Base-by-base conservation (phyloP, 2,797 vertebrate genomes). In the Acanthurus lineatus region DNA sequence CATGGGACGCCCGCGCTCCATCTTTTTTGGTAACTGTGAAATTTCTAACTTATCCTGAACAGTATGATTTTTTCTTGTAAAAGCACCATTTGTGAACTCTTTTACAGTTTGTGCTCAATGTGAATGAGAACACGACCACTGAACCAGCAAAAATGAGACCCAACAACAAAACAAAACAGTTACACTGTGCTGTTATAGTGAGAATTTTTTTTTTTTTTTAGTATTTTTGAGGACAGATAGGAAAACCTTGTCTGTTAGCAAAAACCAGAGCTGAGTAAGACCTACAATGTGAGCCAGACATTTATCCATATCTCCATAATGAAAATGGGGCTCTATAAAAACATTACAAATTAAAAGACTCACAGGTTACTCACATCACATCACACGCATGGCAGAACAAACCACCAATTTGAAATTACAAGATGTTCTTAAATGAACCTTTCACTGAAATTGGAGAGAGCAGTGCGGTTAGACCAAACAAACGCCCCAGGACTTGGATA, bases 381-480 rank as follows among this genome's bases (percentile, higher is more conserved):
- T 73, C 52, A 73, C 49, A 45, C 0, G 0, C 59, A 57, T 72
- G 73, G 63, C 59, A 56, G 60, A 77, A 83, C 48, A 77, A 71
- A 79, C 22, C 68, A 74, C 58, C 20, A 14, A 60, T 61, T 9
- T 61, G 48, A 56, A 49, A 73, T 62, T 67, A 79, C 28, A 64
- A 78, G 80, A 63, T 67, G 47, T 60, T 77, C 56, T 83, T 62
- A 74, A 68, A 77, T 63, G 69, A 82, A 73, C 48, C 69, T 73
- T 73, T 84, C 45, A 77, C 79, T 69, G n/a, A 87, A 85, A 77
- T 44, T 19, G 7, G 52, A 9, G 60, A 59, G 72, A 80, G 40
- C 58, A 68, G 67, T 65, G 56, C 71, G 14, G 61, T 54, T 53
- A 86, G 62, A 76, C 63, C 62, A 83, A 89, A 86, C 76, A 77